Conservation (phyloP, 1,140 invertebrate species). For the Diachasma alloeum region DNA sequence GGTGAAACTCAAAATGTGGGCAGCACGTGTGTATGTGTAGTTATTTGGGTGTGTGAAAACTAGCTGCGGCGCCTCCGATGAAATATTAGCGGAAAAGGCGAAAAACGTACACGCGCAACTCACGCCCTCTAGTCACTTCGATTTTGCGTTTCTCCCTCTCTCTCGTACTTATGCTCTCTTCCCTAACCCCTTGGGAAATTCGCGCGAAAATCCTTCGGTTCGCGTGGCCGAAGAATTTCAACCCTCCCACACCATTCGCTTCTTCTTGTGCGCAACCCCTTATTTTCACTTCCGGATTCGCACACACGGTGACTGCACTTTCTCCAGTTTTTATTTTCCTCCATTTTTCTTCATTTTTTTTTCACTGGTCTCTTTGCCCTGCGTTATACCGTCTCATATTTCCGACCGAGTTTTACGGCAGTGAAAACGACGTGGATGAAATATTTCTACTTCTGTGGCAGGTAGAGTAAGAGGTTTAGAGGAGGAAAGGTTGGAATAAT, state of each 20-base stretch:
- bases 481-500: background rate
- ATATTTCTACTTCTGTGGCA: conserved; percentile 8
- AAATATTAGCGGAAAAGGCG: conserved; percentile 62
- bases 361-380: background rate
- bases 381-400: background rate
- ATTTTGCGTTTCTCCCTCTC: conserved; percentile 24
- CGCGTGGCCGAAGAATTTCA: conserved; percentile 14
- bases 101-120: conserved; percentile 33
- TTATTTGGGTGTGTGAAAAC: background rate
- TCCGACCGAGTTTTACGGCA: background rate
- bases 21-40: background rate
- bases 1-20: conserved; percentile 22
- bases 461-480: background rate
- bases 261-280: background rate
- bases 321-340: conserved; percentile 8
- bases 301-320: conserved; percentile 6
- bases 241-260: background rate
- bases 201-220: conserved; percentile 23
- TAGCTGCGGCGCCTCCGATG: conserved; percentile 42
- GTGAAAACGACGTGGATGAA: background rate
- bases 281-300: conserved; percentile 23
- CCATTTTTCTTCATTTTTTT: background rate
- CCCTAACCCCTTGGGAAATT: conserved; percentile 16
- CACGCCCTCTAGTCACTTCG: background rate
- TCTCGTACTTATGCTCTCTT: conserved; percentile 21